Percentiles rank a stretch among this genome's conserved stretches.
phyloP scores from a whole-genome alignment of 2,888 invertebrate genomes.

The Macroteleia sp. region DNA sequence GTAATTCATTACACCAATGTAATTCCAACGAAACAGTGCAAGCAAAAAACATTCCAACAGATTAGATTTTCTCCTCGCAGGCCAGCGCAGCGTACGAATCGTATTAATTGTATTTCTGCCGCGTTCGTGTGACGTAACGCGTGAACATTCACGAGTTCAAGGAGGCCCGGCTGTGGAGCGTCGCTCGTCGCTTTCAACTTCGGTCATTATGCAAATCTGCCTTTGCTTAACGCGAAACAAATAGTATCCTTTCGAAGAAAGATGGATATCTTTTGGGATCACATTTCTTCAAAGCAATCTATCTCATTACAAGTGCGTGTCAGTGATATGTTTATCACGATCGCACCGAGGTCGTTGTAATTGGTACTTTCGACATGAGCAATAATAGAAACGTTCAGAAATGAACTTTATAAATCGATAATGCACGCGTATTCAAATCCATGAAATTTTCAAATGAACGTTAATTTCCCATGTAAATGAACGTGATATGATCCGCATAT shows the following conservation, averaged over 20 bases:
- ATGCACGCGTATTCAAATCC: no score
- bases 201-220: constrained; percentile 58
- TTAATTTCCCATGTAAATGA: no score
- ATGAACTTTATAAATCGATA: no score
- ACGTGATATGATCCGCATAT: no score
- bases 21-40: constrained; percentile 1
- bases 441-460: no score
- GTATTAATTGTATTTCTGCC: constrained; percentile 57
- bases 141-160: constrained; percentile 57
- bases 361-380: constrained; percentile 31
- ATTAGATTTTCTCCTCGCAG: constrained; percentile 46
- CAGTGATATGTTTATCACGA: constrained; percentile 49
- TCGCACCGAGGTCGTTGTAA: constrained; percentile 30
- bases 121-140: constrained; percentile 45
- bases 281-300: constrained; percentile 50
- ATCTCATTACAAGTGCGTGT: constrained; percentile 54
- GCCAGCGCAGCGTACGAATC: constrained; percentile 31
- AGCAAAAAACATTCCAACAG: neutral
- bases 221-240: constrained; percentile 54
- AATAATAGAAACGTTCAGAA: constrained; percentile 26
- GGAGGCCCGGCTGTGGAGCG: constrained; percentile 47
- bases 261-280: constrained; percentile 56
- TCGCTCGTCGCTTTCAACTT: constrained; percentile 45
- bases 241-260: constrained; percentile 58
- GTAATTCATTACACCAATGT: constrained; percentile 7